Evolutionary conservation across 2,888 invertebrate genomes (phyloP).

Genomic region (Chloroclystis v-ata): DNA sequence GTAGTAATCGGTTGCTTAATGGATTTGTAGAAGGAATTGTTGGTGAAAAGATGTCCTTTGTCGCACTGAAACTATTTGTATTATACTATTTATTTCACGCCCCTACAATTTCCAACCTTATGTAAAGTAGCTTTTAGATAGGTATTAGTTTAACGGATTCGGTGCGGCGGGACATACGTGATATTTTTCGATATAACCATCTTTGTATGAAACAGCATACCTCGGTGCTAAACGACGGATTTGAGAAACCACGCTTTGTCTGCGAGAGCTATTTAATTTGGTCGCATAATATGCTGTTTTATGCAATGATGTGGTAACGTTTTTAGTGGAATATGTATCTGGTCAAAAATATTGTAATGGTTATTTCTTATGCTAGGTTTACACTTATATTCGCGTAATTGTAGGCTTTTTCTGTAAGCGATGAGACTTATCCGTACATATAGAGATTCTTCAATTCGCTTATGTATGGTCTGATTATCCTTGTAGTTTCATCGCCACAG

Average conservation of each 20-base stretch:
- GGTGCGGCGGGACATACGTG: slow-evolving; percentile 37
- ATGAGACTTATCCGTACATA: slow-evolving; percentile 1
- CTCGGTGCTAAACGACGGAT: background rate
- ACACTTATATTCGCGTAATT: slow-evolving; percentile 66
- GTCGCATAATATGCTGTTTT: slow-evolving; percentile 4
- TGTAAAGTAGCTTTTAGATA: slow-evolving; percentile 33
- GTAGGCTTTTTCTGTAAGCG: slow-evolving; percentile 46
- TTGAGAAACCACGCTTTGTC: background rate
- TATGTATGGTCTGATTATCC: background rate
- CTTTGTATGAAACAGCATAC: slow-evolving; percentile 31
- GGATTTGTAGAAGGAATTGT: slow-evolving; percentile 65
- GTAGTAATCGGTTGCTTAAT: slow-evolving; percentile 22
- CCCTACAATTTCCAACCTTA: slow-evolving; percentile 34
- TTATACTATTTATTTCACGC: slow-evolving; percentile 56
- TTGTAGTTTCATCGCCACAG: slow-evolving; percentile 27
- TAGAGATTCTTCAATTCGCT: background rate
- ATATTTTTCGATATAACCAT: slow-evolving; percentile 59
- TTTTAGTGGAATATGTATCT: slow-evolving; percentile 45
- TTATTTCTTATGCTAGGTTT: slow-evolving; percentile 60
- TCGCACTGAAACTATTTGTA: slow-evolving; percentile 32
- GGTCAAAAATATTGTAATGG: slow-evolving; percentile 51
- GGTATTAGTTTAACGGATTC: slow-evolving; percentile 28
- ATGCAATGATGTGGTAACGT: slow-evolving; percentile 6
- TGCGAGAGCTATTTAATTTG: background rate
- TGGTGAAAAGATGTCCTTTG: slow-evolving; percentile 30